Conservation (phyloP, 1,140 invertebrate species). For the Ptiloglossa arizonensis region DNA sequence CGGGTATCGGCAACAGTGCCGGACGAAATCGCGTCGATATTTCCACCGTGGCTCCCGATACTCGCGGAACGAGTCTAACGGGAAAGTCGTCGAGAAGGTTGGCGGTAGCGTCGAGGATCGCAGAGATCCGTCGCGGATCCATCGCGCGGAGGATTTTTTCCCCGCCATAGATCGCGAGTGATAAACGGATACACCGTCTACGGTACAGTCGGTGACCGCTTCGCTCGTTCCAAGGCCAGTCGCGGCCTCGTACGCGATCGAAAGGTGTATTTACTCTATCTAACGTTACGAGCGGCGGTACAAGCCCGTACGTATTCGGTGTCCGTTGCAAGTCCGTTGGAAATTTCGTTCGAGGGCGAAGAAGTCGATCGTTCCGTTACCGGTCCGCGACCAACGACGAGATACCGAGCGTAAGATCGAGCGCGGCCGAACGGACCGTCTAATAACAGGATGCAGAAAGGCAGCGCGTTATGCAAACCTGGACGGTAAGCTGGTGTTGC, state of each 20-base stretch:
- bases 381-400: too few relatives aligned
- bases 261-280: constrained; percentile 28
- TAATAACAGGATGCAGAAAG: constrained; percentile 37
- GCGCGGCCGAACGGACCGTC: not conserved
- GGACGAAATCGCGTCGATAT: too few relatives aligned
- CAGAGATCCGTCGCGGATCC: too few relatives aligned
- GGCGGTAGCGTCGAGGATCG: too few relatives aligned
- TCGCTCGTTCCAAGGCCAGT: constrained; percentile 42
- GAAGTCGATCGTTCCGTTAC: too few relatives aligned
- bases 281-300: constrained; percentile 2
- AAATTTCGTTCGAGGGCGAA: constrained; percentile 11
- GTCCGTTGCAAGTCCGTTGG: constrained; percentile 7
- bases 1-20: too few relatives aligned
- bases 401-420: not conserved
- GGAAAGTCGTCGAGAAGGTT: too few relatives aligned
- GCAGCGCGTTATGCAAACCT: constrained; percentile 64
- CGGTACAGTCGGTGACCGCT: not conserved
- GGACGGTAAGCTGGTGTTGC: too few relatives aligned
- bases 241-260: constrained; percentile 35
- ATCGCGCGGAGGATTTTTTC: not conserved
- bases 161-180: not conserved
- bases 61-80: too few relatives aligned
- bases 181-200: too few relatives aligned
- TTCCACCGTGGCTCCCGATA: too few relatives aligned
- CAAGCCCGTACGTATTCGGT: not conserved